phyloP scores from a whole-genome alignment of 2,888 invertebrate species.

The Endotricha flammealis region DNA sequence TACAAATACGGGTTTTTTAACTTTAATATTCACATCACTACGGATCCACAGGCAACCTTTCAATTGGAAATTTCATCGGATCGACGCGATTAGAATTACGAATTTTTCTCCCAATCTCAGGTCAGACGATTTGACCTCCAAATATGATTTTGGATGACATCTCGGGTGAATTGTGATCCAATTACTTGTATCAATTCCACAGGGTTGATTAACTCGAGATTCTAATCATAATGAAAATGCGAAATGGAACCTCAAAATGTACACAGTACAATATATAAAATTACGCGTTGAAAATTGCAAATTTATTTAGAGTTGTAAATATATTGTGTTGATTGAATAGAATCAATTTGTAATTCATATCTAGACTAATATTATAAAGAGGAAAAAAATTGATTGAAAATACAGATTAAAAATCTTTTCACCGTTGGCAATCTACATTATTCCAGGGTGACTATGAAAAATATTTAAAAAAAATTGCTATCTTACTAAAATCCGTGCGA shows the following conservation, averaged over 20 bases:
- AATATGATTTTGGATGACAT: slow-evolving; percentile 9
- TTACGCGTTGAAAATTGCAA: background rate
- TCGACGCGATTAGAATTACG: slow-evolving; percentile 23
- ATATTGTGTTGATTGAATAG: background rate
- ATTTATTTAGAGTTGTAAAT: background rate
- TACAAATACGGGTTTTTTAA: too few species aligned
- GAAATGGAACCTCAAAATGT: background rate
- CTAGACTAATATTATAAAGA: too few species aligned
- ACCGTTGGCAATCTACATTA: too few species aligned
- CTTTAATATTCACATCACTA: background rate
- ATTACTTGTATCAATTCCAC: slow-evolving; percentile 3
- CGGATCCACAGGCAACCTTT: slow-evolving; percentile 31
- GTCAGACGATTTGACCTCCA: slow-evolving; percentile 5
- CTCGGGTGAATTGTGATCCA: slow-evolving; percentile 12
- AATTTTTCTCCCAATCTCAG: slow-evolving; percentile 13
- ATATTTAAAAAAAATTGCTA: too few species aligned
- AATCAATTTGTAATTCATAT: too few species aligned
- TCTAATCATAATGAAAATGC: background rate
- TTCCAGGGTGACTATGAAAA: too few species aligned
- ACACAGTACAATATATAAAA: background rate
- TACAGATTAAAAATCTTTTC: too few species aligned
- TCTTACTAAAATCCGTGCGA: too few species aligned
- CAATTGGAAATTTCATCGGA: slow-evolving; percentile 39
- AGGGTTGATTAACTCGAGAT: background rate
- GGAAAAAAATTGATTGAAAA: too few species aligned